Conservation (phyloP, 2,888 invertebrate species). For the Carterocephalus palaemon region DNA sequence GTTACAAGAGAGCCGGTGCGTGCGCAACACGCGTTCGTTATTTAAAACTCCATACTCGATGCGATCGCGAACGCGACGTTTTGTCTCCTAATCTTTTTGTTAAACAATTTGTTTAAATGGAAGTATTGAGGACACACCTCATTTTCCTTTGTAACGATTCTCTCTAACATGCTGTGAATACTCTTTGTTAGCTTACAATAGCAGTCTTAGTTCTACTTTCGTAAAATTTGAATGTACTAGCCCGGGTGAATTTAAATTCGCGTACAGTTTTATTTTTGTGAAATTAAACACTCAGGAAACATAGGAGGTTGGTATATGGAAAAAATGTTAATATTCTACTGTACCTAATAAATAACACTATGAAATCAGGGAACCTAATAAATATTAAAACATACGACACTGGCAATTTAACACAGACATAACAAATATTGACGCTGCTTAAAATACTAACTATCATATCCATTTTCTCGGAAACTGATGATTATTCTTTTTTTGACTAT, state of each 20-base stretch:
- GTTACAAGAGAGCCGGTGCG: conserved; percentile 67
- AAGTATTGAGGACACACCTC: conserved; percentile 73
- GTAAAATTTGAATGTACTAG: conserved; percentile 56
- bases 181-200: conserved; percentile 67
- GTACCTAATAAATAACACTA: conserved; percentile 4
- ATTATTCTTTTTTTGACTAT: no score
- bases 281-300: conserved; percentile 20
- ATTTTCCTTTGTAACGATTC: conserved; percentile 64
- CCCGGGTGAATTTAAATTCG: conserved; percentile 48
- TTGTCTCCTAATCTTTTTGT: conserved; percentile 67
- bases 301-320: conserved; percentile 30
- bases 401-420: no score
- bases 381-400: neutral
- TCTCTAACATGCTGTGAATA: conserved; percentile 70
- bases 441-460: no score
- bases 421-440: no score
- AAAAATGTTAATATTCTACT: neutral
- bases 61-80: conserved; percentile 70
- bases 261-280: conserved; percentile 26
- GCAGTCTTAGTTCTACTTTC: conserved; percentile 75
- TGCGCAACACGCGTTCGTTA: conserved; percentile 70
- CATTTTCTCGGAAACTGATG: no score
- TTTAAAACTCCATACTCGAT: conserved; percentile 52
- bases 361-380: neutral
- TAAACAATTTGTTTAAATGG: conserved; percentile 62